A percentile compares a stretch with the other conserved stretches of the same genome.
These are phyloP conservation scores for Drosophila siamana DNA, from an alignment of 2,888 invertebrate genomes.

Conservation along the genomic window DNA sequence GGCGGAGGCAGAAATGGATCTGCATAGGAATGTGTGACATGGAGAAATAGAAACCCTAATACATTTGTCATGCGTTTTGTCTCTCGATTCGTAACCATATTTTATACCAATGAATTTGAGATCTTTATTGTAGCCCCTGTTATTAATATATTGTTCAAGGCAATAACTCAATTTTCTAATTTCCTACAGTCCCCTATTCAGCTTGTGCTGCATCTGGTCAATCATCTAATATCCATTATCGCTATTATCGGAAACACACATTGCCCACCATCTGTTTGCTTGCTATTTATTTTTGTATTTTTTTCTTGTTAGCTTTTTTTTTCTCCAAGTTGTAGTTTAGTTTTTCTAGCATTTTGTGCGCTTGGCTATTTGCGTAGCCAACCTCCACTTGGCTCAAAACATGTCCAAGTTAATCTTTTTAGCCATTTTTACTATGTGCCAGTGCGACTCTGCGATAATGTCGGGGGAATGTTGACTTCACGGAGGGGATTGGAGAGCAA, in stretches of 20 bases:
- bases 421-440: conserved; percentile 34
- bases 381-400: conserved; percentile 48
- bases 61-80: conserved; percentile 14
- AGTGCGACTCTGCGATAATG: conserved; percentile 14
- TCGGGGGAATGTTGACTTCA: conserved; percentile 1
- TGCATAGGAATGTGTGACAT: conserved; percentile 14
- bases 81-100: not conserved
- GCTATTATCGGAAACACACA: conserved; percentile 44
- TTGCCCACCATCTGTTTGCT: conserved; percentile 26
- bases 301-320: conserved; percentile 7
- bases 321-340: conserved; percentile 17
- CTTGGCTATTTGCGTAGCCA: conserved; percentile 52
- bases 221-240: conserved; percentile 25
- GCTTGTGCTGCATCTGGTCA: conserved; percentile 10
- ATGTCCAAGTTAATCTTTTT: conserved; percentile 62
- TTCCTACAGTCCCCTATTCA: not conserved
- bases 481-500: too few relatives aligned
- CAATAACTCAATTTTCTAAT: conserved; percentile 2
- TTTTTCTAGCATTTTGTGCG: conserved; percentile 28
- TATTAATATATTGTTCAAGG: not conserved
- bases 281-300: not conserved
- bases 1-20: conserved; percentile 1
- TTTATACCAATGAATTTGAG: not conserved
- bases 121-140: not conserved
- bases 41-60: not conserved